Evolutionary conservation across 2,113 vertebrate species (phyloP).

Genomic region (Neofelis nebulosa): DNA sequence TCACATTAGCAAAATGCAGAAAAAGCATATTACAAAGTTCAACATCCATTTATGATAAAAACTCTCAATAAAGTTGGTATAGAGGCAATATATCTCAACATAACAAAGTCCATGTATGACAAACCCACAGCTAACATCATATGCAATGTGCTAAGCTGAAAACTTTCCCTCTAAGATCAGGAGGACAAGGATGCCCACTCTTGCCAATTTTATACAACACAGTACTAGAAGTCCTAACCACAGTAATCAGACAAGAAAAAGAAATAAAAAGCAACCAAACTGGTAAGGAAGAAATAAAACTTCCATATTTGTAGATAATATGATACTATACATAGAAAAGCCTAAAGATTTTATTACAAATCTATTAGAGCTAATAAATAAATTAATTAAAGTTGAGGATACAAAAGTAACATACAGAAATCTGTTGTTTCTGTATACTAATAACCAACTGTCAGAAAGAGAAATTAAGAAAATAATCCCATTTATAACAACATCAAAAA

Average conservation of each 20-base stretch:
- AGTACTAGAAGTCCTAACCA: not conserved
- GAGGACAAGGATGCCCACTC: not conserved
- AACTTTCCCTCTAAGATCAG: not conserved
- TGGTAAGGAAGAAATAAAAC: not conserved
- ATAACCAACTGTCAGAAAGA: not conserved
- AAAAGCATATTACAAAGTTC: not conserved
- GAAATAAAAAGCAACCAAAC: not conserved
- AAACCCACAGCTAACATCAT: not conserved
- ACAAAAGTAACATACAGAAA: not conserved
- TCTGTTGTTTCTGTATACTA: not conserved
- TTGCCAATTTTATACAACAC: not conserved
- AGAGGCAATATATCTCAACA: not conserved
- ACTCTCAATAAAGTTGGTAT: not conserved
- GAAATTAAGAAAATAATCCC: not conserved
- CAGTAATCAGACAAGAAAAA: not conserved
- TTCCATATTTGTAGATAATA: not conserved
- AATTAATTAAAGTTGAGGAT: not conserved
- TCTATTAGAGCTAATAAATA: not conserved
- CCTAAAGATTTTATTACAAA: not conserved
- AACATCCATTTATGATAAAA: not conserved
- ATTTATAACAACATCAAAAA: not conserved
- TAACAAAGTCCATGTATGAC: not conserved
- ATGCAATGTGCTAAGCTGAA: not conserved
- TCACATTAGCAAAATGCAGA: not conserved
- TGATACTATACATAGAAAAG: not conserved